A percentile compares a stretch with the other conserved stretches of the same genome.
Conservation (phyloP, 2,113 vertebrate species). For the Nanorana parkeri region DNA sequence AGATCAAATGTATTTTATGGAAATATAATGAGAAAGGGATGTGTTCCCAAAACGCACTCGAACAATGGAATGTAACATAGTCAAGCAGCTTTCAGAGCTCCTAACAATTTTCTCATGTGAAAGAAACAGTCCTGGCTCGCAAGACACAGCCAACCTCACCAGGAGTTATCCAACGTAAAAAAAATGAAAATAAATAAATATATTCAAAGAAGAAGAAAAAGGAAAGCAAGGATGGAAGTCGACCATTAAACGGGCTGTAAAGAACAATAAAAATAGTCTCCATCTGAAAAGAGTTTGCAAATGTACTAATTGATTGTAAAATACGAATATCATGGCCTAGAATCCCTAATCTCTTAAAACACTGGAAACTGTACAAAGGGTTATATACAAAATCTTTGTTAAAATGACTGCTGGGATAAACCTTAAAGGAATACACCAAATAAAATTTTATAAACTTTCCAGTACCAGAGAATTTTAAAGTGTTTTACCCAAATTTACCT, state of each 20-base stretch:
- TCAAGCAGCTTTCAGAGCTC: constrained; percentile 83
- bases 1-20: constrained; percentile 94
- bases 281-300: constrained; percentile 70
- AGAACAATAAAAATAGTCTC: constrained; percentile 53
- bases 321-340: constrained; percentile 6
- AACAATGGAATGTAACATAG: constrained; percentile 85
- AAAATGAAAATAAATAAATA: constrained; percentile 53
- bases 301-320: constrained; percentile 46
- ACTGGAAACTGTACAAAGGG: background rate
- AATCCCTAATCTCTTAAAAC: constrained; percentile 11
- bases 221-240: constrained; percentile 69
- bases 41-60: constrained; percentile 91
- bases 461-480: too few relatives aligned
- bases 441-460: too few relatives aligned
- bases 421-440: too few relatives aligned
- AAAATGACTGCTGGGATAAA: too few relatives aligned
- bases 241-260: constrained; percentile 25
- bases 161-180: constrained; percentile 75
- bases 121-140: constrained; percentile 78
- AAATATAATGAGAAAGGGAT: constrained; percentile 98
- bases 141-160: constrained; percentile 78
- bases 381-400: too few relatives aligned
- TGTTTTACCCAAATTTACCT: too few relatives aligned
- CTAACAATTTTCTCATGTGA: constrained; percentile 94
- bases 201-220: constrained; percentile 73